These are phyloP conservation scores for Nasonia longicornis DNA, from an alignment of 1,140 invertebrate genomes.

Conservation along the genomic window DNA sequence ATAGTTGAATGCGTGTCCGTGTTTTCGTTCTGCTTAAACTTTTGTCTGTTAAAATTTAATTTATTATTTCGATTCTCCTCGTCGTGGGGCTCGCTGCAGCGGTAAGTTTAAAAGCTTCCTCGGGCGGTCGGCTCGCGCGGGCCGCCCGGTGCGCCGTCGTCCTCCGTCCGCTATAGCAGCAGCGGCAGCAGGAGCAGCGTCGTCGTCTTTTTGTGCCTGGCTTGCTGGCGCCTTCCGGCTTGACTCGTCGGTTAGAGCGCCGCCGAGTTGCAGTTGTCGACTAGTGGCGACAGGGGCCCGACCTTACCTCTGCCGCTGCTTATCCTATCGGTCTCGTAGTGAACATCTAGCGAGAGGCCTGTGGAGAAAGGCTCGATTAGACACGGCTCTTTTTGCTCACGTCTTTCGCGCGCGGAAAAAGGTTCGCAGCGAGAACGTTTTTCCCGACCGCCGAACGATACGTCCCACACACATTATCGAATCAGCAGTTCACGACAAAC, in stretches of 20 bases:
- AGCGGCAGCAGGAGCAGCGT: constrained; percentile 35
- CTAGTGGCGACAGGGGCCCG: constrained; percentile 82
- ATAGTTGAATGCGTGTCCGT: not conserved
- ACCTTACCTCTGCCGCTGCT: constrained; percentile 77
- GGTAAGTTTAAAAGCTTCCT: not conserved
- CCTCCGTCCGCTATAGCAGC: not conserved
- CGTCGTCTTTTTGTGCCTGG: constrained; percentile 26
- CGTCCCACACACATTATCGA: too few relatives aligned
- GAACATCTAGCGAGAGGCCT: constrained; percentile 80
- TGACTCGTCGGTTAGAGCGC: constrained; percentile 70
- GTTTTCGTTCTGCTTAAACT: not conserved
- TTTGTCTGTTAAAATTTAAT: not conserved
- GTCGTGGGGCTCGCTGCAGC: not conserved
- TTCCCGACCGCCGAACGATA: too few relatives aligned
- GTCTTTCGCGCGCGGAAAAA: too few relatives aligned
- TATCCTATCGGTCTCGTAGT: constrained; percentile 81
- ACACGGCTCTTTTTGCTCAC: too few relatives aligned
- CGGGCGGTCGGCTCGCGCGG: not conserved
- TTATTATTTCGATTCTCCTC: not conserved
- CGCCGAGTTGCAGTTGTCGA: constrained; percentile 79
- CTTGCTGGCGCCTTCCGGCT: constrained; percentile 27
- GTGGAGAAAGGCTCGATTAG: constrained; percentile 49
- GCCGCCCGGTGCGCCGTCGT: not conserved
- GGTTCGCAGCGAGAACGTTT: too few relatives aligned
- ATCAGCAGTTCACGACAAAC: too few relatives aligned